Evolutionary conservation across 1,140 invertebrate species (phyloP), one percentile per base, ranked within the genome.

Genomic region (Sweltsa coloradensis): DNA sequence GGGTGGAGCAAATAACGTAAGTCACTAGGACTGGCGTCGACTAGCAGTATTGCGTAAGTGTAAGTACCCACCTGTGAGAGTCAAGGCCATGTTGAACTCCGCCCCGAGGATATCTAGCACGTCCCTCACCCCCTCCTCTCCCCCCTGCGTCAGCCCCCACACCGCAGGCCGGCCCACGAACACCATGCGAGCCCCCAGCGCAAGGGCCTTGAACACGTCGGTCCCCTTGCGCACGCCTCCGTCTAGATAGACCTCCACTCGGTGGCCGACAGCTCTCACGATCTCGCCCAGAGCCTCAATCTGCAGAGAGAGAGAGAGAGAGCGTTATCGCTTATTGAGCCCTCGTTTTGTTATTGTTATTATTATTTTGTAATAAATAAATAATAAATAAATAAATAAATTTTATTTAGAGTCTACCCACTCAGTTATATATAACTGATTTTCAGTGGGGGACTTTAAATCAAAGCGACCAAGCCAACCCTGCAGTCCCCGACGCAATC

Each of bases 121-220:
- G 45, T 74, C 66, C 51, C 71, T 73, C 0, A 87, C 89, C 1
- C 92, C 92, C 5, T 76, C 61, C 62, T 89, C 74, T 0, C 91
- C 91, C 41, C 73, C 73, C 49, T 80, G 74, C 14, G 83, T 71
- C 14, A 97, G 62, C 2, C 89, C 93, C 85, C 89, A 97, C 1
- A 97, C 52, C 27, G 85, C 74, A 0, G 92, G 89, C 49, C 92
- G 72, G 3, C 90, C 92, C 24, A 93, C 69, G 59, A 96, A 96
- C 26, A 93, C 86, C 77, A 88, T 85, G 72, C 78, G 82, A 1
- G 92, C 93, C 4, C 93, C 93, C 4, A 96, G 64, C 2, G 89
- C 89, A 24, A 97, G 59, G 9, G 92, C 90, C 69, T 94, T 96
- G 34, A 94, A 83, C 2, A 94, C 78, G 66, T 96, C 90, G 23